Conservation (phyloP, 2,888 invertebrate genomes). For the Plebejus anna region DNA sequence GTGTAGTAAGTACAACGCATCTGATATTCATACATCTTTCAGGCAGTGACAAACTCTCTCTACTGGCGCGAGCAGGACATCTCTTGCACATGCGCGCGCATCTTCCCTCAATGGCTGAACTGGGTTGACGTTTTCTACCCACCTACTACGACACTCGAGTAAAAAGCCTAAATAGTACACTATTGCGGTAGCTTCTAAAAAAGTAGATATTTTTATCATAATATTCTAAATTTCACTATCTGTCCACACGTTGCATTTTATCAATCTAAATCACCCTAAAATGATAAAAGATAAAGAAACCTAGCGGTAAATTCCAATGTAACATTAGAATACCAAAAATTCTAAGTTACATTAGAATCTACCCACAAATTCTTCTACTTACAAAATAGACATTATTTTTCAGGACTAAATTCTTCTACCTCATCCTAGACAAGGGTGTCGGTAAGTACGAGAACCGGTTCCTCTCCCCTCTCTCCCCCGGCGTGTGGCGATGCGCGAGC, state of each 20-base stretch:
- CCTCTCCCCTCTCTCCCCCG: slow-evolving; percentile 65
- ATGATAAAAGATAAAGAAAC: no score
- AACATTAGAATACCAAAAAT: no score
- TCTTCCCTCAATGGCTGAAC: slow-evolving; percentile 61
- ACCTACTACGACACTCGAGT: slow-evolving; percentile 56
- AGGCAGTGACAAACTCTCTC: slow-evolving; percentile 65
- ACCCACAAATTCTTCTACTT: background rate
- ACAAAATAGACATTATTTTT: background rate
- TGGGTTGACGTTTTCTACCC: slow-evolving; percentile 69
- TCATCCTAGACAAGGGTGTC: slow-evolving; percentile 60
- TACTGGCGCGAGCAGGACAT: slow-evolving; percentile 66
- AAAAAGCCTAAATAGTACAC: background rate
- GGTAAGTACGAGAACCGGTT: slow-evolving; percentile 69
- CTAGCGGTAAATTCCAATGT: no score
- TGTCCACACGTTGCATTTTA: no score
- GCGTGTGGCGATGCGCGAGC: slow-evolving; percentile 65
- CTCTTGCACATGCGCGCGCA: slow-evolving; percentile 59
- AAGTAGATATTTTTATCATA: no score
- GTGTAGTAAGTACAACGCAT: no score
- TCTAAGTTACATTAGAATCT: no score
- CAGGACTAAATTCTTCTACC: slow-evolving; percentile 69
- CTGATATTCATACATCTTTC: slow-evolving; percentile 27
- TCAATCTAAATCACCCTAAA: no score
- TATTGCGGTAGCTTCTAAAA: background rate
- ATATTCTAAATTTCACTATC: no score